Evolutionary conservation across 2,888 invertebrate species (phyloP), one percentile per base, ranked within the genome.

Genomic region (Conus canariensis): DNA sequence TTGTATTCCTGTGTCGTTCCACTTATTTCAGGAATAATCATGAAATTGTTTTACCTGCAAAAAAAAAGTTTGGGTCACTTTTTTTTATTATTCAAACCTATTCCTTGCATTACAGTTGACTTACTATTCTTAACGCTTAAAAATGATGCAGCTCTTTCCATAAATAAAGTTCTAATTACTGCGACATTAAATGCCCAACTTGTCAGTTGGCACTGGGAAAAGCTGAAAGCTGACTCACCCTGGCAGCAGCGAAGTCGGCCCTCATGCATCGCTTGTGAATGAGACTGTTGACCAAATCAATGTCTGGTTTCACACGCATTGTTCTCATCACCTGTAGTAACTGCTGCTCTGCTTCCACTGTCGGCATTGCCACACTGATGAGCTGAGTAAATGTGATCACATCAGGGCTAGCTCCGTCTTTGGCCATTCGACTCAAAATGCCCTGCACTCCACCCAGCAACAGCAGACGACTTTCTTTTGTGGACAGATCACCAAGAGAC

Each of bases 211-310:
- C 45, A 3, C 3, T 45, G 45, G 45, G 45, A 45, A 45, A 45
- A 45, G 45, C 45, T 45, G 45, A 45, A 45, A 45, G 45, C 45
- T 4, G 22, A 70, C 97, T 96, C 97, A 98, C 98, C 96, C 97
- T 97, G 22, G 98, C 98, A 93, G 97, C 97, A 88, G 97, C 97
- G 95, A 97, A 97, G 95, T 98, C 97, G 90, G 96, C 97, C 92
- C 98, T 97, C 94, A 97, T 96, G 94, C 97, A 97, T 90, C 98
- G 97, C 95, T 97, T 98, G 94, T 98, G 98, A 89, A 99, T 98
- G 16, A 99, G 97, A 96, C 98, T 97, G 96, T 99, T 99, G 95
- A 97, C 98, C 96, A 99, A 98, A 95, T 97, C 98, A 90, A 98
- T 97, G 96, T 99, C 98, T 3, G 98, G 97, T 93, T 97, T 97